Evolutionary conservation across 2,888 invertebrate species (phyloP).

Genomic region (Odontocerum albicorne): DNA sequence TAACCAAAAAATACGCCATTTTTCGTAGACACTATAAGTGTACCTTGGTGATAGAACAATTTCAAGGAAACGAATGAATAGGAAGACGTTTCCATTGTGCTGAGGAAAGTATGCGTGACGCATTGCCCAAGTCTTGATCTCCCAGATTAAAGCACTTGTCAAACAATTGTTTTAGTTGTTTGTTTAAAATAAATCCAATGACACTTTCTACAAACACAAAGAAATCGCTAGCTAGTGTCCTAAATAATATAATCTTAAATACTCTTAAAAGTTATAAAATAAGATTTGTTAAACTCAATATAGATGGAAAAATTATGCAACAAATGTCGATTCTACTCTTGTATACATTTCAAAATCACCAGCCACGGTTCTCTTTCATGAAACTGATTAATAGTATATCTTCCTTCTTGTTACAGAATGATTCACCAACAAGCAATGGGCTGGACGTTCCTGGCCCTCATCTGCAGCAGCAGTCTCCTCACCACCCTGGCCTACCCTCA

Average conservation of each 20-base stretch:
- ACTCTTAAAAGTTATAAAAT: not conserved
- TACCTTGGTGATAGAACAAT: no score
- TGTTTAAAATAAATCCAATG: no score
- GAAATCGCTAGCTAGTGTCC: not conserved
- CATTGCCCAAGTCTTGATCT: no score
- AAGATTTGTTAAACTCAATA: not conserved
- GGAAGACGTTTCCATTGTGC: no score
- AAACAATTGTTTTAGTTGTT: no score
- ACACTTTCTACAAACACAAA: no score
- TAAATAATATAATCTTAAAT: not conserved
- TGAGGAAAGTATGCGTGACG: not conserved
- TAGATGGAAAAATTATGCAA: no score
- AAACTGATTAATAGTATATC: not conserved
- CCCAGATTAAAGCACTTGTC: no score
- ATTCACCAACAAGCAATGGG: constrained; percentile 67
- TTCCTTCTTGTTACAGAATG: constrained; percentile 50
- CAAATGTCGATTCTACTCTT: no score
- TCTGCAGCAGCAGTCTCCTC: constrained; percentile 66
- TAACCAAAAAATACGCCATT: no score
- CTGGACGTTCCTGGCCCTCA: constrained; percentile 69
- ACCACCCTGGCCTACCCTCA: constrained; percentile 71
- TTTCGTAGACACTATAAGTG: no score
- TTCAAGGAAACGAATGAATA: no score
- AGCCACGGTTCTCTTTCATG: not conserved
- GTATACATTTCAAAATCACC: not conserved